Percentiles rank a stretch among this genome's conserved stretches.
Evolutionary conservation across 2,888 invertebrate genomes (phyloP).

Genomic region (Notocelia uddmanniana): DNA sequence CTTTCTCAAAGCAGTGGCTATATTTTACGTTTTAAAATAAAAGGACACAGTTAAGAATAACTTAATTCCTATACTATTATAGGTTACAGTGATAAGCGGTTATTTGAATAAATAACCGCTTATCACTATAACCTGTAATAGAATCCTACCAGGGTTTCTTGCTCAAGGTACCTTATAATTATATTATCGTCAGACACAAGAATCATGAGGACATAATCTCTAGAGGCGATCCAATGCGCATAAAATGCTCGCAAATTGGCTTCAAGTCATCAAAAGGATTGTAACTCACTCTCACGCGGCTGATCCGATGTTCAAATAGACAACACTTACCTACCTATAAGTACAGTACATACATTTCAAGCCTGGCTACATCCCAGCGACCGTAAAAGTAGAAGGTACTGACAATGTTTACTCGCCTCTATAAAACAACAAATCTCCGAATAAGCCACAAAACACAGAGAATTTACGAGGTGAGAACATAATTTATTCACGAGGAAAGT

Average conservation of each 20-base stretch:
- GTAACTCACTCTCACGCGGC: background rate
- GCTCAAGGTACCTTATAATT: no score
- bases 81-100: no score
- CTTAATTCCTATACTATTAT: no score
- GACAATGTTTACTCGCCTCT: conserved; percentile 22
- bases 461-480: conserved; percentile 75
- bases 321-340: background rate
- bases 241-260: background rate
- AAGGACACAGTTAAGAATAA: no score
- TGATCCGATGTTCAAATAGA: background rate
- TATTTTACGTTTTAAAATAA: no score
- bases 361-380: background rate
- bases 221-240: background rate
- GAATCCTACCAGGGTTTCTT: no score
- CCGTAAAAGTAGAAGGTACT: background rate
- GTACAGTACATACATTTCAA: conserved; percentile 11
- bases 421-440: conserved; percentile 60
- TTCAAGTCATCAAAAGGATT: background rate
- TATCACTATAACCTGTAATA: no score
- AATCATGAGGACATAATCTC: background rate
- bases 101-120: no score
- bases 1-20: no score
- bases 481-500: conserved; percentile 78
- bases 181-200: no score
- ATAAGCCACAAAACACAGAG: conserved; percentile 67